Percentiles rank a stretch among this genome's conserved stretches.
These are phyloP conservation scores for Nettapus auritus DNA, from an alignment of 2,113 vertebrate genomes.

Conservation along the genomic window DNA sequence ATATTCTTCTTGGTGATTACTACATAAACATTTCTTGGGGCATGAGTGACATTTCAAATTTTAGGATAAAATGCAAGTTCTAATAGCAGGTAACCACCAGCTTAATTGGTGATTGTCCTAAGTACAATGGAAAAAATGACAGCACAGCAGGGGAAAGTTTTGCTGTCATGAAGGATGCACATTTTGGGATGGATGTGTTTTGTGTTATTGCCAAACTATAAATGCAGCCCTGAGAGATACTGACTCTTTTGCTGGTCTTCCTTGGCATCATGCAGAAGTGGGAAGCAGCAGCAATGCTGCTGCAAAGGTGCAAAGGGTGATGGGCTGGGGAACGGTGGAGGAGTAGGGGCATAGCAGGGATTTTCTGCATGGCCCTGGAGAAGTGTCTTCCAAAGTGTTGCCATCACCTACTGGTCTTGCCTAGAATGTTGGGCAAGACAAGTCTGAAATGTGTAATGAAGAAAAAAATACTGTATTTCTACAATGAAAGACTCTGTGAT, in stretches of 20 bases:
- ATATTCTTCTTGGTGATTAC: background rate
- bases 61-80: background rate
- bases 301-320: background rate
- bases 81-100: background rate
- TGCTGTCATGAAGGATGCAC: background rate
- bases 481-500: background rate
- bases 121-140: background rate
- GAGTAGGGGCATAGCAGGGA: background rate
- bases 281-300: background rate
- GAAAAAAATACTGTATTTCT: background rate
- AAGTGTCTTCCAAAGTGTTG: background rate
- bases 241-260: background rate
- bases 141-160: background rate
- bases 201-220: background rate
- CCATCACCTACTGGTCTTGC: background rate
- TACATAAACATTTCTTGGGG: background rate
- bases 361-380: background rate
- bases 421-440: background rate
- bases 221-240: background rate
- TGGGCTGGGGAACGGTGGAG: background rate
- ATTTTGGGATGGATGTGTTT: background rate
- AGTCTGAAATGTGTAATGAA: background rate
- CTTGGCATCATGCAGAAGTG: background rate
- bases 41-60: background rate
- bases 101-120: fast-evolving